Conservation (phyloP, 1,140 invertebrate species). For the Aphidius ervi region DNA sequence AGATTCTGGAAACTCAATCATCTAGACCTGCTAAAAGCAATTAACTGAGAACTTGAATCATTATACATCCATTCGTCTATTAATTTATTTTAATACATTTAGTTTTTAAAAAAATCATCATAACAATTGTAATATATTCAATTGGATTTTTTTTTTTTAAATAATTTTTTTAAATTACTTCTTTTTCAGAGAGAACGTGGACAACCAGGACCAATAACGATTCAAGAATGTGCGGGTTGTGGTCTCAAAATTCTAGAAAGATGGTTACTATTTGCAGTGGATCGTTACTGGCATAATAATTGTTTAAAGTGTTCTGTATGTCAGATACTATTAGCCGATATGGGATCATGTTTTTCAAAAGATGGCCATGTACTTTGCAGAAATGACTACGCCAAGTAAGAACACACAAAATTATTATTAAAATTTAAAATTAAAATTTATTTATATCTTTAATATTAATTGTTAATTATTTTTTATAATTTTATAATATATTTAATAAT, state of each 20-base stretch:
- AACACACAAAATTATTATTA: background rate
- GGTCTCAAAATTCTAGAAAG: conserved; percentile 80
- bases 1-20: conserved; percentile 2
- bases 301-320: conserved; percentile 91
- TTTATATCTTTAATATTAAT: too few species aligned
- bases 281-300: conserved; percentile 89
- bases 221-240: conserved; percentile 56
- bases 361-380: conserved; percentile 90
- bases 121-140: too few species aligned
- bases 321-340: conserved; percentile 77
- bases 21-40: background rate
- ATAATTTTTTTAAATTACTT: conserved; percentile 32
- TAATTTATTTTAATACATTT: conserved; percentile 2
- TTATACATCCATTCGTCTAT: background rate
- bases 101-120: too few species aligned
- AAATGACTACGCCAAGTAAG: conserved; percentile 89
- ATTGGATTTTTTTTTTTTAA: background rate
- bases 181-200: conserved; percentile 55
- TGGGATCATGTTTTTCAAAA: conserved; percentile 89
- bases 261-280: conserved; percentile 81
- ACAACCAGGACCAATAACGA: conserved; percentile 43
- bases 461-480: too few species aligned
- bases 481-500: too few species aligned
- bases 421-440: background rate
- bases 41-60: background rate